Conservation (phyloP, 1,140 invertebrate species). For the Whitmania pigra region DNA sequence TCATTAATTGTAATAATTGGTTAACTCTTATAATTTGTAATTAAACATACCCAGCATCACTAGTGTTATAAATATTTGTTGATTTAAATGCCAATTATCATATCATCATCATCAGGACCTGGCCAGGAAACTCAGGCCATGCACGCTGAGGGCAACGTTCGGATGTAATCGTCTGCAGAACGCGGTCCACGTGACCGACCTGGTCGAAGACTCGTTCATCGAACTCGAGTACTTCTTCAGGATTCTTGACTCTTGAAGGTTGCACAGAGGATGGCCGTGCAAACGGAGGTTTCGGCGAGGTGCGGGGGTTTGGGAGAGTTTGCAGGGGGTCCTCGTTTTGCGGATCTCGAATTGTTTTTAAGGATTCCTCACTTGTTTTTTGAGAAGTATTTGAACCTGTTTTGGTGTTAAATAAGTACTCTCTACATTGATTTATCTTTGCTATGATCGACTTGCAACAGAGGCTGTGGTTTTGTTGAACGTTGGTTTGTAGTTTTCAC, state of each 20-base stretch:
- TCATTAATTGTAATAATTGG: not conserved
- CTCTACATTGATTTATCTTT: too few relatives aligned
- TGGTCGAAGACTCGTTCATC: slow-evolving; percentile 67
- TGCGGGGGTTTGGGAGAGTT: too few relatives aligned
- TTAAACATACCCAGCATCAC: not conserved
- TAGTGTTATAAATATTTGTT: not conserved
- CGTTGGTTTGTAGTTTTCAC: too few relatives aligned
- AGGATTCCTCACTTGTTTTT: too few relatives aligned
- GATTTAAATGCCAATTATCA: not conserved
- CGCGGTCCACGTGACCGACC: slow-evolving; percentile 81
- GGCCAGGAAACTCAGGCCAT: slow-evolving; percentile 64
- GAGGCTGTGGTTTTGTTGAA: too few relatives aligned
- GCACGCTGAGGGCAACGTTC: slow-evolving; percentile 68
- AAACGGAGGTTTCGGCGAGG: too few relatives aligned
- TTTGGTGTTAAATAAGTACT: too few relatives aligned
- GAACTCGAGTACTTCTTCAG: slow-evolving; percentile 51
- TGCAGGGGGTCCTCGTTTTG: too few relatives aligned
- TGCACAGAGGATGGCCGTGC: too few relatives aligned
- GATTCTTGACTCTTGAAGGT: slow-evolving; percentile 30
- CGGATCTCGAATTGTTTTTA: too few relatives aligned
- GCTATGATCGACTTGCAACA: too few relatives aligned
- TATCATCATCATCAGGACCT: slow-evolving; percentile 53
- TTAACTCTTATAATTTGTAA: not conserved
- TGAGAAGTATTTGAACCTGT: too few relatives aligned
- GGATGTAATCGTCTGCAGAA: slow-evolving; percentile 70